Evolutionary conservation across 1,140 invertebrate genomes (phyloP).

Genomic region (Cydia splendana): DNA sequence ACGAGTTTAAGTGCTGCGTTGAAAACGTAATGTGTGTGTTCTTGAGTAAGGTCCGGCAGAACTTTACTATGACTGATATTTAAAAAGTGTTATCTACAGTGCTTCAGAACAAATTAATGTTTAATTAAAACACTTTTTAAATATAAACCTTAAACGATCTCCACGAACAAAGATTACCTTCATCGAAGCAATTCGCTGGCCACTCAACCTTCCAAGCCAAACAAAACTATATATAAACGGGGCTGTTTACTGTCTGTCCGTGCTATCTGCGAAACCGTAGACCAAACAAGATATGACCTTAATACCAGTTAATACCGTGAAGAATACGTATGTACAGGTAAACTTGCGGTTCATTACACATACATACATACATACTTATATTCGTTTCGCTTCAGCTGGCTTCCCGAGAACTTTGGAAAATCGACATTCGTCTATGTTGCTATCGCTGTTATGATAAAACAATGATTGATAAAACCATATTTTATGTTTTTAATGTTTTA

Average conservation of each 20-base stretch:
- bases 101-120: neutral
- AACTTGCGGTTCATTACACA: neutral
- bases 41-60: constrained; percentile 8
- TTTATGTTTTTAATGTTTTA: too few relatives aligned
- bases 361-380: too few relatives aligned
- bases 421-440: too few relatives aligned
- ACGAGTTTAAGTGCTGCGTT: constrained; percentile 14
- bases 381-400: too few relatives aligned
- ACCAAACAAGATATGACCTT: constrained; percentile 32
- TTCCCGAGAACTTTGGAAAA: too few relatives aligned
- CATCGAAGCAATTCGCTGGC: constrained; percentile 22
- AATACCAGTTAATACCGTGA: constrained; percentile 21
- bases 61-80: neutral
- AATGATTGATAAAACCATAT: too few relatives aligned
- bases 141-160: neutral
- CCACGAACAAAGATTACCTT: constrained; percentile 30
- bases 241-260: constrained; percentile 30
- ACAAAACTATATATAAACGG: constrained; percentile 33
- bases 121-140: neutral
- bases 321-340: constrained; percentile 11
- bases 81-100: neutral
- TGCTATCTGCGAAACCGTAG: constrained; percentile 26
- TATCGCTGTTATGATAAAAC: too few relatives aligned
- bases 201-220: constrained; percentile 26
- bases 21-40: constrained; percentile 1